Evolutionary conservation across 1,140 invertebrate species (phyloP), one percentile per base, ranked within the genome.

Genomic region (Colletes gigas): DNA sequence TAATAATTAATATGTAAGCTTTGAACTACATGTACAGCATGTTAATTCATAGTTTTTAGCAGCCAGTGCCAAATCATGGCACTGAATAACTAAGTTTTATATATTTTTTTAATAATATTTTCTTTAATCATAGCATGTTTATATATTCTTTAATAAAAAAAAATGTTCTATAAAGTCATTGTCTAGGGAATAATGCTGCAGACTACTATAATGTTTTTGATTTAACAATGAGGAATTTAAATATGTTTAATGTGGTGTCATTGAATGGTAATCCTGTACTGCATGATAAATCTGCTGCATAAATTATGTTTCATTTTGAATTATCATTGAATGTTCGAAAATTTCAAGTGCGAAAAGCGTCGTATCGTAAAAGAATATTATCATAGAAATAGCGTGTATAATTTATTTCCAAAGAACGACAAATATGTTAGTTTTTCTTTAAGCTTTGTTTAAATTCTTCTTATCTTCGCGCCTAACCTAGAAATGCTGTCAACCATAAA

Each of bases 211-310:
- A 30, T 78, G 39, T 65, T 66, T 44, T 54, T 65, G 60, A 70
- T 70, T 66, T 39, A 68, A n/a, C 50, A 41, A 19, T 78, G 69
- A 74, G 60, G 50, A 19, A 71, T 55, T 83, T 39, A 90, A 83
- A 83, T 80, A 86, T 62, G 65, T 71, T 67, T 15, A 80, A 87
- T 72, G 54, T 80, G 84, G 83, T 81, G 83, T 89, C 90, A 92
- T 91, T 92, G 86, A 89, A 92, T 91, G 87, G 78, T 89, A 90
- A 92, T 92, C 83, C 71, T 74, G 44, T 59, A 80, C 84, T 70
- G 81, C 67, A 80, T 69, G 79, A 78, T 76, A 83, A 87, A 83
- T 69, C 55, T 67, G 17, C 44, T 60, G 87, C 82, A 90, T 92
- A 86, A 83, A 91, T 91, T 89, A 91, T 76, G 60, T 17, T 12